Percentiles rank a stretch among this genome's conserved stretches.
Evolutionary conservation across 2,797 vertebrate genomes (phyloP).

Genomic region (Poeciliopsis infans): DNA sequence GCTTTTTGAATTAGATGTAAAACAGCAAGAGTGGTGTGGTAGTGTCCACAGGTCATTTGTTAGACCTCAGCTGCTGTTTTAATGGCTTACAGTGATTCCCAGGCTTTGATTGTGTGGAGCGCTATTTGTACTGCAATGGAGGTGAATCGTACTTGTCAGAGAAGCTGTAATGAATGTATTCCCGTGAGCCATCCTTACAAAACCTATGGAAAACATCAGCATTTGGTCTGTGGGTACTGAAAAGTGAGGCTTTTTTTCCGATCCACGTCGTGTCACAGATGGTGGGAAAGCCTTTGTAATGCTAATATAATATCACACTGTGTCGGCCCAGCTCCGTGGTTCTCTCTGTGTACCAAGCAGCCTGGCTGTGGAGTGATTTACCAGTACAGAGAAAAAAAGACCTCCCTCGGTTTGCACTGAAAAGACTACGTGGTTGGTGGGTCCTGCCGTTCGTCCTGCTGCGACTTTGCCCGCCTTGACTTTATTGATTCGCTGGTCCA

Average conservation of each 20-base stretch:
- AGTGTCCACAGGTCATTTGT: conserved; percentile 42
- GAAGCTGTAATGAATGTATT: conserved; percentile 55
- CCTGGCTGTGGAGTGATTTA: conserved; percentile 80
- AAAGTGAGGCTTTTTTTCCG: conserved; percentile 66
- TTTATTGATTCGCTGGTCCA: conserved; percentile 70
- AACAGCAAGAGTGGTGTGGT: conserved; percentile 21
- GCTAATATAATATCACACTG: conserved; percentile 87
- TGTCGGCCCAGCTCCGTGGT: conserved; percentile 77
- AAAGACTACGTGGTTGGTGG: conserved; percentile 73
- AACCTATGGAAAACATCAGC: conserved; percentile 80
- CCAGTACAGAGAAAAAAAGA: conserved; percentile 77
- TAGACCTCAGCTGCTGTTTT: conserved; percentile 35
- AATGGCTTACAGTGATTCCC: conserved; percentile 27
- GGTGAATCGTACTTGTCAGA: conserved; percentile 52
- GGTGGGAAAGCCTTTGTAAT: conserved; percentile 86
- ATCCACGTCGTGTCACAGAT: conserved; percentile 79
- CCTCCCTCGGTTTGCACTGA: conserved; percentile 77
- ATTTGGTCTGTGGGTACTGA: conserved; percentile 69
- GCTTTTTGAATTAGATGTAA: conserved; percentile 43
- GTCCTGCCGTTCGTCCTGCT: conserved; percentile 69
- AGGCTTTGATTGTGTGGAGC: conserved; percentile 21
- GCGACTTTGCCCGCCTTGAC: conserved; percentile 69
- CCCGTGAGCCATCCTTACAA: conserved; percentile 55
- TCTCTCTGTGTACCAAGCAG: conserved; percentile 74
- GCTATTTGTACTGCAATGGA: conserved; percentile 37